Percentiles rank a stretch among this genome's conserved stretches.
These are phyloP conservation scores for Mugil cephalus DNA, from an alignment of 2,113 vertebrate species.

Conservation along the genomic window DNA sequence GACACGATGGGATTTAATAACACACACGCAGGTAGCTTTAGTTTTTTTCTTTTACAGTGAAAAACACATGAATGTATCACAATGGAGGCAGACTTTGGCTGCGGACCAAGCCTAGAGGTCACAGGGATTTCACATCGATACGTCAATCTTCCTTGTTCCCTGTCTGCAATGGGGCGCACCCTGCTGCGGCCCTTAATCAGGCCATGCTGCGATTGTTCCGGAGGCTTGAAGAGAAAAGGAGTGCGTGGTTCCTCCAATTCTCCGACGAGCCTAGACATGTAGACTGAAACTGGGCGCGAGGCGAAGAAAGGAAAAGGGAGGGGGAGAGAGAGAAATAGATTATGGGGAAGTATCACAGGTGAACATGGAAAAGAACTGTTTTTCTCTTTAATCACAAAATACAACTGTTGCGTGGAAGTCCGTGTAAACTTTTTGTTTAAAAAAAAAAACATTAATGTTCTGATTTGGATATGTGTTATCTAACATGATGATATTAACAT, in stretches of 20 bases:
- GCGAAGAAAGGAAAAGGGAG: conserved; percentile 71
- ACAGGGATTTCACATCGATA: conserved; percentile 11
- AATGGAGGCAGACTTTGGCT: conserved; percentile 32
- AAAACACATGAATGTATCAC: conserved; percentile 22
- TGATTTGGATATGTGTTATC: too few relatives aligned
- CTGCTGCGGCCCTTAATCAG: conserved; percentile 62
- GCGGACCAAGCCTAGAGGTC: conserved; percentile 32
- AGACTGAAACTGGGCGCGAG: conserved; percentile 85
- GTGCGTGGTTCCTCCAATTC: conserved; percentile 67
- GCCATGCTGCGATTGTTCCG: conserved; percentile 64
- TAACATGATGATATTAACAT: too few relatives aligned
- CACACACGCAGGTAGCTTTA: background rate
- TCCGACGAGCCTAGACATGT: conserved; percentile 74
- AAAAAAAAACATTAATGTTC: too few relatives aligned
- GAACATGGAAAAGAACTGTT: conserved; percentile 27
- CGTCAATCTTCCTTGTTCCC: conserved; percentile 56
- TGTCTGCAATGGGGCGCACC: conserved; percentile 51
- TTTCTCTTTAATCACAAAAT: background rate
- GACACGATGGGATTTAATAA: background rate
- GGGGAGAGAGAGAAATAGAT: conserved; percentile 60
- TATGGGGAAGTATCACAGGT: conserved; percentile 61
- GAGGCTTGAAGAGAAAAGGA: conserved; percentile 68
- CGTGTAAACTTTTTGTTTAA: background rate
- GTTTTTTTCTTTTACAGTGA: background rate
- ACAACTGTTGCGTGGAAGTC: background rate